Evolutionary conservation across 2,113 vertebrate genomes (phyloP).

Genomic region (Gnathonemus echidnorhynchus): DNA sequence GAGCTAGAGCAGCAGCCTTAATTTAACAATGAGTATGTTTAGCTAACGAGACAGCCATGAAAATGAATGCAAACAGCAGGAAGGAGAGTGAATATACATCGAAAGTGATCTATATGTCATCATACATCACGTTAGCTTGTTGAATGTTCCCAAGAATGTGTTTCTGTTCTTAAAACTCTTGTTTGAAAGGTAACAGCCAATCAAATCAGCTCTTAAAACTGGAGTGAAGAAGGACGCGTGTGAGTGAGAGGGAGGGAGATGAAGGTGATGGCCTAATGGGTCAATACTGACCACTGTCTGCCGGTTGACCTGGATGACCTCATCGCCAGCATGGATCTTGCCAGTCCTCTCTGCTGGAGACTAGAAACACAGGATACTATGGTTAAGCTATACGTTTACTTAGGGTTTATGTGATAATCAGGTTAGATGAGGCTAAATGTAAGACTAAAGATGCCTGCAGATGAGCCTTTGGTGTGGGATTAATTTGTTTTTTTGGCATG

Average conservation of each 20-base stretch:
- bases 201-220: background rate
- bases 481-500: background rate
- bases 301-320: conserved; percentile 86
- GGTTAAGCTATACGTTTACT: background rate
- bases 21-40: background rate
- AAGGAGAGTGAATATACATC: background rate
- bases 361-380: conserved; percentile 48
- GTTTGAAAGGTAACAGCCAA: background rate
- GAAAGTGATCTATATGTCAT: background rate
- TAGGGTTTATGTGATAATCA: background rate
- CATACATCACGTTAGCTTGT: background rate
- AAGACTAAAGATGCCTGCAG: background rate
- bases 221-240: background rate
- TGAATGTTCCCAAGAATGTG: background rate
- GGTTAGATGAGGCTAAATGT: background rate
- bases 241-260: background rate
- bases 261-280: background rate
- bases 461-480: background rate
- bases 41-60: background rate
- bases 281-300: conserved; percentile 87
- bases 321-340: conserved; percentile 93
- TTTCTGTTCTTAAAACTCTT: background rate
- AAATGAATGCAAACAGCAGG: background rate
- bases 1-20: background rate
- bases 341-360: conserved; percentile 88